Percentiles rank a stretch among this genome's conserved stretches.
Evolutionary conservation across 2,888 invertebrate species (phyloP).

Genomic region (Coenonympha glycerion): DNA sequence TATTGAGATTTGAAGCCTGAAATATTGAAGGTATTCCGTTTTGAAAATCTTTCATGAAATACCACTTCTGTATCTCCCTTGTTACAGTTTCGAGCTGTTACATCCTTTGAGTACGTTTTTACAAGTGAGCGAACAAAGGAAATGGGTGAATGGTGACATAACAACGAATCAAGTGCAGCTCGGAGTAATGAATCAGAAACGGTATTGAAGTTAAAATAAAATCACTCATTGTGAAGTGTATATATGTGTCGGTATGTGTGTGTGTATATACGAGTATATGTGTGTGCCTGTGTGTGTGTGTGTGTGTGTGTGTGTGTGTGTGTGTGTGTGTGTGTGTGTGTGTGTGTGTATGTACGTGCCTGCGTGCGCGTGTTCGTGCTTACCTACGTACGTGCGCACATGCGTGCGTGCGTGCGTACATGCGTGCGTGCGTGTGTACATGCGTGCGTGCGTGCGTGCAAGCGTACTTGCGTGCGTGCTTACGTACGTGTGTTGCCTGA

Average conservation of each 20-base stretch:
- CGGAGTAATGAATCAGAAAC: not conserved
- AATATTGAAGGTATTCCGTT: slow-evolving; percentile 73
- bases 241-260: not conserved
- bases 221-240: not conserved
- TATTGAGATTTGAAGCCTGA: slow-evolving; percentile 75
- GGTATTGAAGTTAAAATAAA: no score
- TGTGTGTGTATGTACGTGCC: no score
- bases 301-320: no score
- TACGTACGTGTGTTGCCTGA: no score
- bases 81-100: slow-evolving; percentile 18
- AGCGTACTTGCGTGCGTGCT: no score
- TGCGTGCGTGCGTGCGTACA: no score
- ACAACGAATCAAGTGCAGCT: not conserved
- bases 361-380: no score
- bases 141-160: not conserved
- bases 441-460: no score
- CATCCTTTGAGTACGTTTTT: not conserved
- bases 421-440: no score
- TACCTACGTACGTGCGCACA: no score
- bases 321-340: not conserved
- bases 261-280: no score
- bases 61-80: slow-evolving; percentile 39
- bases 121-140: not conserved
- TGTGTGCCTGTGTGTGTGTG: no score
- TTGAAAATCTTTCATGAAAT: slow-evolving; percentile 69